Conservation (phyloP, 2,113 vertebrate species). For the Labrus mixtus region DNA sequence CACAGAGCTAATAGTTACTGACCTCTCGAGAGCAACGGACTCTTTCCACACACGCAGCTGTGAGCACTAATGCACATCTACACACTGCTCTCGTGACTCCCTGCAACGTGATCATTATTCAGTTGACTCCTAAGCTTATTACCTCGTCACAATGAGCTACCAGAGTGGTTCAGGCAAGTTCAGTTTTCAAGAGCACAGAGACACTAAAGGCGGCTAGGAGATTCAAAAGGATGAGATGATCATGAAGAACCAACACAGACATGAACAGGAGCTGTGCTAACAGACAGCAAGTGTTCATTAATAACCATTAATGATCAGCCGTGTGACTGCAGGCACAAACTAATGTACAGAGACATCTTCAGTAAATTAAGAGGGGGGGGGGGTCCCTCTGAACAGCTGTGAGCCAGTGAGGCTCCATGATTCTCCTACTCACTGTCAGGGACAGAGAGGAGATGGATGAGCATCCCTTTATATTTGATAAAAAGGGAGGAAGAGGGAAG, state of each 20-base stretch:
- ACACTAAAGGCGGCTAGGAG: background rate
- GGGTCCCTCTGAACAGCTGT: conserved; percentile 32
- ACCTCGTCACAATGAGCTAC: background rate
- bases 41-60: conserved; percentile 4
- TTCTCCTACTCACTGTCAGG: conserved; percentile 20
- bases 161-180: background rate
- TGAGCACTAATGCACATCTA: background rate
- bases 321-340: conserved; percentile 13
- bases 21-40: background rate
- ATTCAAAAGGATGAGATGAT: too few species aligned
- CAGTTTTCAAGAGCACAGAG: background rate
- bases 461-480: conserved; percentile 7
- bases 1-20: conserved; percentile 32
- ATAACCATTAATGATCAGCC: conserved; percentile 33
- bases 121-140: conserved; percentile 33
- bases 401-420: background rate
- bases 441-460: conserved; percentile 25
- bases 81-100: conserved; percentile 9
- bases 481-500: background rate
- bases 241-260: background rate
- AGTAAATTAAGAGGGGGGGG: conserved; percentile 12
- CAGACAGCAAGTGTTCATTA: conserved; percentile 23
- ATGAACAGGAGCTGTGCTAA: background rate
- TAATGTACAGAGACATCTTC: conserved; percentile 43
- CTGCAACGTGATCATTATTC: conserved; percentile 28